Conservation (phyloP, 2,797 vertebrate genomes). For the Neomorphus geoffroyi region DNA sequence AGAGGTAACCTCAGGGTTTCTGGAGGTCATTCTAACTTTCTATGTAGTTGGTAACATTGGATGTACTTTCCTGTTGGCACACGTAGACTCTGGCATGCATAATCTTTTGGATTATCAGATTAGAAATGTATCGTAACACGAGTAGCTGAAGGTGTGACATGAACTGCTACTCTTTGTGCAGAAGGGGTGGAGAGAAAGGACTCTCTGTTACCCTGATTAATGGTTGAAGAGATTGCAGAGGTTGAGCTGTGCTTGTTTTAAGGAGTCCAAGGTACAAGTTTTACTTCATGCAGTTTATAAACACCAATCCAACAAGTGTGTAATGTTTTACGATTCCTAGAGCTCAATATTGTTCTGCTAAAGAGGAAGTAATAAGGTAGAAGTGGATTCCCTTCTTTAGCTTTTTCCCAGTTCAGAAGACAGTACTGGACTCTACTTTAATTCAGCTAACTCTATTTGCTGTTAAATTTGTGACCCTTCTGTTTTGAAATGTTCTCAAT, state of each 20-base stretch:
- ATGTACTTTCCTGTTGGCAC: not conserved
- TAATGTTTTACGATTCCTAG: not conserved
- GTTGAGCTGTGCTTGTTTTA: not conserved
- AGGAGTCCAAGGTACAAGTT: not conserved
- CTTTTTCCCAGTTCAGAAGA: not conserved
- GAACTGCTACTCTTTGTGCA: not conserved
- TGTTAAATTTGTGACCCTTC: not conserved
- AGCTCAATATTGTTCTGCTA: not conserved
- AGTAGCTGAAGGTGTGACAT: not conserved
- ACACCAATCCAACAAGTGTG: not conserved
- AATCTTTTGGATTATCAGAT: not conserved
- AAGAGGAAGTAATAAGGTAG: not conserved
- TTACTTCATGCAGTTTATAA: not conserved
- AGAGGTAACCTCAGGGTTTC: not conserved
- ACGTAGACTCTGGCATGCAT: not conserved
- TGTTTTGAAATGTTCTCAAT: not conserved
- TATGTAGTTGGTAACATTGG: not conserved
- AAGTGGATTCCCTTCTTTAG: not conserved
- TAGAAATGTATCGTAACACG: fast-evolving
- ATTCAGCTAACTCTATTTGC: not conserved
- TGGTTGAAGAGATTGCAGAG: not conserved
- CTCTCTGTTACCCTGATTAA: not conserved
- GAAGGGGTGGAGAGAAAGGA: not conserved
- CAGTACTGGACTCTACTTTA: not conserved
- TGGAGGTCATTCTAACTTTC: not conserved